Evolutionary conservation across 2,888 invertebrate species (phyloP).

Genomic region (Phyto melanocephala): DNA sequence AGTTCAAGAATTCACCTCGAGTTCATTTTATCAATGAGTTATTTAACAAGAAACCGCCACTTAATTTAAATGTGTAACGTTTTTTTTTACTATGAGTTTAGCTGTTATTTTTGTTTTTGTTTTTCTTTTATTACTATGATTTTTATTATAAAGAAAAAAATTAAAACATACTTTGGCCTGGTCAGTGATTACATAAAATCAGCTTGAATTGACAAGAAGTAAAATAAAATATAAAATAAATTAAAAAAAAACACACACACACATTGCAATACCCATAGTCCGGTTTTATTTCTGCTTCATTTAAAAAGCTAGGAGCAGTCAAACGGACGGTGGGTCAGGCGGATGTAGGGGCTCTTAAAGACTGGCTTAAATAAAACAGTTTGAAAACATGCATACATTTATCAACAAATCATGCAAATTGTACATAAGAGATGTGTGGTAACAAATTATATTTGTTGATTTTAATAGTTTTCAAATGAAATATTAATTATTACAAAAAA

Average conservation of each 20-base stretch:
- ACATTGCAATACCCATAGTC: conserved; percentile 34
- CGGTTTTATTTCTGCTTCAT: conserved; percentile 41
- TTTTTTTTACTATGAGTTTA: neutral
- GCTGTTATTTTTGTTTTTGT: neutral
- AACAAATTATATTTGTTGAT: neutral
- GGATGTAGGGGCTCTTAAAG: neutral
- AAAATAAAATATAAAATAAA: neutral
- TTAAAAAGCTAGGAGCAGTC: neutral
- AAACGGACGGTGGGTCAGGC: neutral
- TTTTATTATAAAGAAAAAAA: neutral
- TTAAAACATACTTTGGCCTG: conserved; percentile 31
- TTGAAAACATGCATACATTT: no score
- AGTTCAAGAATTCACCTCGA: conserved; percentile 15
- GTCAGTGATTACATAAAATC: conserved; percentile 37
- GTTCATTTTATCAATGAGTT: neutral
- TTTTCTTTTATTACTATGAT: neutral
- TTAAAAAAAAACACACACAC: conserved; percentile 14
- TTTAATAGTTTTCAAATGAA: conserved; percentile 31
- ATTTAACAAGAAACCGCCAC: neutral
- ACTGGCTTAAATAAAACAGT: neutral
- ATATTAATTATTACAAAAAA: conserved; percentile 13
- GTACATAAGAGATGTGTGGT: conserved; percentile 7
- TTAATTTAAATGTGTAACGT: conserved; percentile 4
- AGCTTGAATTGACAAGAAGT: conserved; percentile 40
- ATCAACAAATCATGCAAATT: neutral